Percentiles rank a stretch among this genome's conserved stretches.
Evolutionary conservation across 2,888 invertebrate genomes (phyloP).

Genomic region (Diplazon laetatorius): DNA sequence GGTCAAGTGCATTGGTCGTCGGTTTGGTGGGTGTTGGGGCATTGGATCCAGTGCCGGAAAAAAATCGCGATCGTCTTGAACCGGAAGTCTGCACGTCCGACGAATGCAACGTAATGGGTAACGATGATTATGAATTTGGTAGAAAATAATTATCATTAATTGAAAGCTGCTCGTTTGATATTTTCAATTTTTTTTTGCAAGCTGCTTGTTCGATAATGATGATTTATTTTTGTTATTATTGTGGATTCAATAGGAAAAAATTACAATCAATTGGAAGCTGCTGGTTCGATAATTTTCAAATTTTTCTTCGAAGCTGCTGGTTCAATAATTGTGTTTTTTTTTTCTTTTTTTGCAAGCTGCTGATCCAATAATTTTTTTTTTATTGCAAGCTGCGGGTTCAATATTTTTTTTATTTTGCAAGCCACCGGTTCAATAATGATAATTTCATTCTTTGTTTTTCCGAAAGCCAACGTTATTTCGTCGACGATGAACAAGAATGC

Average conservation of each 20-base stretch:
- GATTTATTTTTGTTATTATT: no score
- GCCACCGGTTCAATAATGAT: no score
- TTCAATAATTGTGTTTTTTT: background rate
- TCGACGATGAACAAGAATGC: conserved; percentile 88
- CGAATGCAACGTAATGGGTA: conserved; percentile 53
- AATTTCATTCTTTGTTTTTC: background rate
- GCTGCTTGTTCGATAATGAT: background rate
- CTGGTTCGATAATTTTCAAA: no score
- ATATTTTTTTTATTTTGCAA: background rate
- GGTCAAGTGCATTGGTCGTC: conserved; percentile 23
- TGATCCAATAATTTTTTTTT: background rate
- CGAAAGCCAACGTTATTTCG: conserved; percentile 84
- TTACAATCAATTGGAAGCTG: no score
- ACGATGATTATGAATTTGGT: no score
- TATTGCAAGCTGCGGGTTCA: background rate
- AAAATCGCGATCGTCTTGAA: conserved; percentile 36
- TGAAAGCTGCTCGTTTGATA: background rate
- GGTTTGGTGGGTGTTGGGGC: conserved; percentile 22
- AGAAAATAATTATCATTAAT: no score
- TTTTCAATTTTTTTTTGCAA: no score
- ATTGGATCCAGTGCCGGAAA: conserved; percentile 19
- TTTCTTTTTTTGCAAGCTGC: no score
- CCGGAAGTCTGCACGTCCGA: conserved; percentile 46
- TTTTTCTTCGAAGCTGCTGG: no score
- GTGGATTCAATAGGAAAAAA: no score